A percentile compares a stretch with the other conserved stretches of the same genome.
Conservation (phyloP, 1,140 invertebrate genomes). For the Camponotus vicinus region DNA sequence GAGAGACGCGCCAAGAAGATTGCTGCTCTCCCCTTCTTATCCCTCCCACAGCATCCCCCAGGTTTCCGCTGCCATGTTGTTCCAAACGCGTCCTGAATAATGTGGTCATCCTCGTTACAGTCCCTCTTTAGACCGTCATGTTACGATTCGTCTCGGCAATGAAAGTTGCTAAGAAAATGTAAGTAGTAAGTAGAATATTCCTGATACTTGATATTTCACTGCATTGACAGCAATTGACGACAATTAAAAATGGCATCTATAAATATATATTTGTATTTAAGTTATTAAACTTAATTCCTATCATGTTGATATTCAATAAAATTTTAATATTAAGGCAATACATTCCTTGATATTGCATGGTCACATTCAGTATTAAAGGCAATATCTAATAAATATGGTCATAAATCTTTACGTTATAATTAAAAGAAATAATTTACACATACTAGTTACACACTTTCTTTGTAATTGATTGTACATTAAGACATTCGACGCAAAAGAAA, state of each 20-base stretch:
- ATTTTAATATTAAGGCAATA: background rate
- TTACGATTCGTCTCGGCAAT: slow-evolving; percentile 43
- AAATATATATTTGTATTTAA: background rate
- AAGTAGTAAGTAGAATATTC: slow-evolving; percentile 10
- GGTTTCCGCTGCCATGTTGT: slow-evolving; percentile 76
- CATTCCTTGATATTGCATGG: background rate
- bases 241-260: background rate
- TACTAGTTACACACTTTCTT: background rate
- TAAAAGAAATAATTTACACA: background rate
- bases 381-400: slow-evolving; percentile 8
- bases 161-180: slow-evolving; percentile 34
- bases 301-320: background rate
- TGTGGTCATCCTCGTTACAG: slow-evolving; percentile 80
- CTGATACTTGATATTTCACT: background rate
- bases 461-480: slow-evolving; percentile 33
- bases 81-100: slow-evolving; percentile 83
- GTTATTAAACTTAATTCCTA: background rate
- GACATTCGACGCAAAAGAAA: slow-evolving; percentile 46
- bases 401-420: background rate
- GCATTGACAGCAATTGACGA: background rate
- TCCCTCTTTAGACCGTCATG: slow-evolving; percentile 55
- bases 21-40: slow-evolving; percentile 65
- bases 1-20: slow-evolving; percentile 77
- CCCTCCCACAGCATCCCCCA: slow-evolving; percentile 36
- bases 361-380: background rate